Percentiles rank a stretch among this genome's conserved stretches.
phyloP scores from a whole-genome alignment of 64 coral and sea anemone species.

The Trachythela sp. region DNA sequence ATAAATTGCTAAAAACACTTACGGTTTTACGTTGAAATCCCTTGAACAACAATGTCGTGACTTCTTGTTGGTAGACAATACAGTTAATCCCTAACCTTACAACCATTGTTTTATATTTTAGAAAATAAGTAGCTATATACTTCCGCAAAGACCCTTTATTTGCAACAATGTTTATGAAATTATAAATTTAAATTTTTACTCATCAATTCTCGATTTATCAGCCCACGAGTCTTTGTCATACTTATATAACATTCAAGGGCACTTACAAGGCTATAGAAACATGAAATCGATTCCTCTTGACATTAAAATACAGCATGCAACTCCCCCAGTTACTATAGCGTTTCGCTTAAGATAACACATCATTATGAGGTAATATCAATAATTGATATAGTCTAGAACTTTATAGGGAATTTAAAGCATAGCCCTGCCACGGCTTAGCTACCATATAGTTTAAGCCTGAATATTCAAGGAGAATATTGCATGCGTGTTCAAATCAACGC shows the following conservation, averaged over 20 bases:
- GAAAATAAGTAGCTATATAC: neutral
- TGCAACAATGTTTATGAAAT: neutral
- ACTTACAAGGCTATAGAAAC: neutral
- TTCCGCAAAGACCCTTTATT: neutral
- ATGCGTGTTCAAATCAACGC: no score
- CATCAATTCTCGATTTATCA: neutral
- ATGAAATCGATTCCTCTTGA: neutral
- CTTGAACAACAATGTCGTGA: neutral
- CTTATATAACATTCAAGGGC: neutral
- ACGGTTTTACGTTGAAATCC: neutral
- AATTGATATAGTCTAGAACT: no score
- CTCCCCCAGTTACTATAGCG: neutral
- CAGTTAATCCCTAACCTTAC: neutral
- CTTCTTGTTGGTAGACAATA: neutral
- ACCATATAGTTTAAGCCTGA: no score
- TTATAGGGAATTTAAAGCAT: no score
- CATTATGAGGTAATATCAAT: no score
- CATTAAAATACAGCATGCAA: neutral
- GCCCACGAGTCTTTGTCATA: neutral
- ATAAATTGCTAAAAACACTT: neutral
- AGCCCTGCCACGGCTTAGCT: no score
- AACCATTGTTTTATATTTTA: neutral
- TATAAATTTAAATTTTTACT: neutral
- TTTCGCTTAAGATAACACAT: no score
- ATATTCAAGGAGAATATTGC: no score